Base-by-base conservation (phyloP, 2,797 vertebrate species). In the Rhyacichthys aspro region DNA sequence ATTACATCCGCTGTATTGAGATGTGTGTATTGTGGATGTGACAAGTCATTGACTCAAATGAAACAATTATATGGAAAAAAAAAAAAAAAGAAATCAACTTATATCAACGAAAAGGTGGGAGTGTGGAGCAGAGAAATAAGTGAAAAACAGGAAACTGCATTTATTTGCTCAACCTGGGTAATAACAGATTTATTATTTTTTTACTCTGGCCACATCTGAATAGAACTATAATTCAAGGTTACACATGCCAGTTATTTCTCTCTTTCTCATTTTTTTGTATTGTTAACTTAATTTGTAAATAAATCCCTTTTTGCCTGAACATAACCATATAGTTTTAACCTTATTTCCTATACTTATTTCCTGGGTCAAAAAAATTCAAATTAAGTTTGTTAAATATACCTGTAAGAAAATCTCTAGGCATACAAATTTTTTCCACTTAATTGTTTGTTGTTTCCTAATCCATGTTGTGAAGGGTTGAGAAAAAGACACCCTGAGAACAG, bases 11-110 rank as follows among this genome's bases (percentile, higher is more conserved):
- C 62, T 54, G 69, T 63, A 68, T 57, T 2, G 65, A 68, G 78
- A 63, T 68, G 61, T 41, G 54, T 44, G 59, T 70, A 68, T 46
- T 70, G 70, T 46, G 78, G 67, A 80, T 80, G 63, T 84, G 85
- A 86, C 84, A 78, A 86, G 86, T 84, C 82, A 89, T 88, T 84
- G 12, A 58, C 33, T 11, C 44, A 78, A 82, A 88, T 75, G 69
- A 76, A 86, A 81, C 71, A 83, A 77, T 88, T 87, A 88, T 85
- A 80, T 81, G 84, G 81, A 81, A 66, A 86, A 79, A 79, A 64
- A 78, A 72, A 81, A 74, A 57, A n/a, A n/a, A n/a, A n/a, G n/a
- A n/a, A n/a, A n/a, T n/a, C n/a, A n/a, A n/a, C n/a, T n/a, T n/a
- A n/a, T n/a, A 75, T 65, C 70, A 67, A 63, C 77, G 60, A 56